Conservation (phyloP, 2,113 vertebrate genomes). For the Lonchura striata region DNA sequence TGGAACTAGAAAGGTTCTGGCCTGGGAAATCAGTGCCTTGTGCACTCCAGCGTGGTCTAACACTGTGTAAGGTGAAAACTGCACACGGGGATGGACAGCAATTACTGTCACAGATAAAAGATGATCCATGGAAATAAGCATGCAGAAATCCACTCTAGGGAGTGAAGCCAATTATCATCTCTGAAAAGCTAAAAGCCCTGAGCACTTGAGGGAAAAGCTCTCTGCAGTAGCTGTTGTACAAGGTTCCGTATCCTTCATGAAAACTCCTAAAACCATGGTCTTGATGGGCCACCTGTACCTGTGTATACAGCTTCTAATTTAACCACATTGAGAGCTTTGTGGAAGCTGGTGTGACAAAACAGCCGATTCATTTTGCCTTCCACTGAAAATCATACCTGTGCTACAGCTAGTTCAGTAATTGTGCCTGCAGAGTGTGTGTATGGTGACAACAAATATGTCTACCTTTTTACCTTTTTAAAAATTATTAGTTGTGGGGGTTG, state of each 20-base stretch:
- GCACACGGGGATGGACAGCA: neutral
- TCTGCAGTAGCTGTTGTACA: neutral
- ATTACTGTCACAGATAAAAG: neutral
- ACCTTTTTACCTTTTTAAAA: neutral
- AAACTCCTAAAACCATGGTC: neutral
- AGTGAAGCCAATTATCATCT: neutral
- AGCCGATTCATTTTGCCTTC: neutral
- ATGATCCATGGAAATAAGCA: neutral
- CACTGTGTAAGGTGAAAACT: neutral
- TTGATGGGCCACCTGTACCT: accelerated
- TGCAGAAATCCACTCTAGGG: neutral
- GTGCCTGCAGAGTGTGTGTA: accelerated
- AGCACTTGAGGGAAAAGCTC: neutral
- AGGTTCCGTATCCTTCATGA: neutral
- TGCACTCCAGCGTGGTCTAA: neutral
- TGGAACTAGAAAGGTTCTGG: neutral
- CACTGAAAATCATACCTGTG: accelerated
- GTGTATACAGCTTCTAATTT: neutral
- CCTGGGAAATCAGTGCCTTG: neutral
- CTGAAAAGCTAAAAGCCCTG: neutral
- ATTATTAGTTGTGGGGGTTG: neutral
- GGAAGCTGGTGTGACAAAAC: neutral
- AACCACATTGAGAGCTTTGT: neutral
- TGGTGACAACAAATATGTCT: neutral
- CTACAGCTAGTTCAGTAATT: neutral